Conservation (phyloP, 2,888 invertebrate species). For the Morpho deidamia region DNA sequence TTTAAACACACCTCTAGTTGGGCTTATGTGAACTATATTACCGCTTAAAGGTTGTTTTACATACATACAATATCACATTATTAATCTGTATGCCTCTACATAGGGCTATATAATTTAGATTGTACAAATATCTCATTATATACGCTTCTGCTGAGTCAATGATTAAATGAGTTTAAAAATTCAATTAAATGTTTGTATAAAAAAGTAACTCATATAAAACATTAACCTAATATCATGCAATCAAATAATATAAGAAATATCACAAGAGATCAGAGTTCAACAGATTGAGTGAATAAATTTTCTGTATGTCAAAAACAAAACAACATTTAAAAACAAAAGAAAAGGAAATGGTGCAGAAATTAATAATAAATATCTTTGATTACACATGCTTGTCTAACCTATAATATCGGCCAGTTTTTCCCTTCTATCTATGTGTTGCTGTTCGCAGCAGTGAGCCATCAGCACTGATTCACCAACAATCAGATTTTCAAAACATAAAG, state of each 20-base stretch:
- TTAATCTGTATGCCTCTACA: too few species aligned
- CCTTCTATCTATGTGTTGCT: conserved; percentile 46
- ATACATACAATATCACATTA: too few species aligned
- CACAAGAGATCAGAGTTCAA: conserved; percentile 1
- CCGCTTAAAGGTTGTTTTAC: too few species aligned
- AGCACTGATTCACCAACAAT: conserved; percentile 63
- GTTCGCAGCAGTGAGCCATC: conserved; percentile 56
- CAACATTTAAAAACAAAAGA: neutral
- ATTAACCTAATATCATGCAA: neutral
- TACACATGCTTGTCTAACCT: conserved; percentile 34
- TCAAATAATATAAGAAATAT: neutral
- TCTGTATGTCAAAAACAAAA: neutral
- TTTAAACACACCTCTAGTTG: too few species aligned
- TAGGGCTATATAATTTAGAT: too few species aligned
- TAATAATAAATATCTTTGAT: neutral
- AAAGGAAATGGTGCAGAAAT: neutral
- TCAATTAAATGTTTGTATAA: neutral
- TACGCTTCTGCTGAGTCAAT: too few species aligned
- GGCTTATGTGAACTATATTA: too few species aligned
- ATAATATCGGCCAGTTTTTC: conserved; percentile 47
- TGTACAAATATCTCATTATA: too few species aligned
- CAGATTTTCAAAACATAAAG: conserved; percentile 61
- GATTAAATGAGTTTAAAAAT: too few species aligned
- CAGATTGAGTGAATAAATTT: neutral
- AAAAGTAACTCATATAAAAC: neutral